Evolutionary conservation across 2,113 vertebrate species (phyloP).

Genomic region (Tympanuchus pallidicinctus): DNA sequence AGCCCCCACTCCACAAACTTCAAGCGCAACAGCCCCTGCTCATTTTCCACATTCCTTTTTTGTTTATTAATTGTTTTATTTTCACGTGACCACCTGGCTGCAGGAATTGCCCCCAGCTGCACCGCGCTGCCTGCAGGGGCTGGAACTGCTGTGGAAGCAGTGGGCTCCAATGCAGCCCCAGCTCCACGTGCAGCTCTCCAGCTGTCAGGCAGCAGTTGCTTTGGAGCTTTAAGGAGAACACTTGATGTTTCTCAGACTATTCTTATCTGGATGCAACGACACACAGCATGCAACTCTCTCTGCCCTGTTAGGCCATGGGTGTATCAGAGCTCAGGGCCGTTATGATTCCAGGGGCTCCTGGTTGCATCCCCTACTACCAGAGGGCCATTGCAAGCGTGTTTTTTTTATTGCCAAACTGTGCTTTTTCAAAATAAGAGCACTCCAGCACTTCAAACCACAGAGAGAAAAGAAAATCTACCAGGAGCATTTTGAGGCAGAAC

Average conservation of each 20-base stretch:
- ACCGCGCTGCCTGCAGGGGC: slow-evolving; percentile 53
- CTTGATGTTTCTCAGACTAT: slow-evolving; percentile 23
- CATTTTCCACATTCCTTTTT: neutral
- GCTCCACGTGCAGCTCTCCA: slow-evolving; percentile 39
- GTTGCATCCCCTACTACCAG: neutral
- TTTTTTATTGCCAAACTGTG: neutral
- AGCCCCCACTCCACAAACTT: neutral
- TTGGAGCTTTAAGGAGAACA: slow-evolving; percentile 49
- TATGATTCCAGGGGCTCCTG: neutral
- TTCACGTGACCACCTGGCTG: slow-evolving; percentile 51
- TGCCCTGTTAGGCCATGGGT: neutral
- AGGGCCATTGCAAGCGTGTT: neutral
- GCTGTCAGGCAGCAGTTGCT: slow-evolving; percentile 65
- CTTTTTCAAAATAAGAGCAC: neutral
- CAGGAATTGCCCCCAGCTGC: slow-evolving; percentile 76
- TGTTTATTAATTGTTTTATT: neutral
- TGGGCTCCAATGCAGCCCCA: slow-evolving; percentile 9
- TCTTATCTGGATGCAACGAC: slow-evolving; percentile 40
- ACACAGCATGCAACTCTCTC: neutral
- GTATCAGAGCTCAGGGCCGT: neutral
- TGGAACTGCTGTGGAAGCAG: slow-evolving; percentile 47
- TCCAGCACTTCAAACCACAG: neutral
- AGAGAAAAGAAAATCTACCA: neutral
- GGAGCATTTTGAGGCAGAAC: neutral
- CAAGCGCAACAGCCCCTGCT: slow-evolving; percentile 17